These are phyloP conservation scores for Tetraodon nigroviridis DNA, from an alignment of 2,113 vertebrate genomes.

Conservation along the genomic window DNA sequence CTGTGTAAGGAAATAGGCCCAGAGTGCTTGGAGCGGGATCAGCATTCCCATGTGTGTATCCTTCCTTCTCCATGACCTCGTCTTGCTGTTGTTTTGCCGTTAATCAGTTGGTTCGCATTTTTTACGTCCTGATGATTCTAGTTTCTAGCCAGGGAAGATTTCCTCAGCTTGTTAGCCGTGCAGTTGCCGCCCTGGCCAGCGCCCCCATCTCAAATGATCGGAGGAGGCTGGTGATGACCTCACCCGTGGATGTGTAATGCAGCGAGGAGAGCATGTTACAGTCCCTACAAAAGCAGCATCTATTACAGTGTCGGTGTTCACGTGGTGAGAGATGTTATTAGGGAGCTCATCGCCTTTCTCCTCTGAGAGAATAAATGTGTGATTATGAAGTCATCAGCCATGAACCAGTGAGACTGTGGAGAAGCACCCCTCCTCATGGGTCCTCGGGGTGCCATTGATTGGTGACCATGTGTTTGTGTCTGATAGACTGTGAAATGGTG, in stretches of 20 bases:
- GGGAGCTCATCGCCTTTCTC: constrained; percentile 90
- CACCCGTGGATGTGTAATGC: constrained; percentile 46
- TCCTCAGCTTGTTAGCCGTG: constrained; percentile 47
- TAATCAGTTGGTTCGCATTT: constrained; percentile 74
- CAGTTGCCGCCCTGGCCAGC: constrained; percentile 25
- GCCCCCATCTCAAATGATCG: constrained; percentile 6
- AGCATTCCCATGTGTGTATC: constrained; percentile 69
- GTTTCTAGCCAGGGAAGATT: constrained; percentile 63
- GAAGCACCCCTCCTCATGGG: constrained; percentile 80
- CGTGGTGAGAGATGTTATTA: constrained; percentile 89
- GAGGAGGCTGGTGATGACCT: constrained; percentile 38
- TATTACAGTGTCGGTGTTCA: constrained; percentile 78
- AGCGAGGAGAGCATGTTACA: constrained; percentile 53
- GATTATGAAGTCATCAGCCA: constrained; percentile 99
- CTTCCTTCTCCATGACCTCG: constrained; percentile 72
- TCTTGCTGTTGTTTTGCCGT: constrained; percentile 64
- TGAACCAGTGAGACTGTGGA: constrained; percentile 90
- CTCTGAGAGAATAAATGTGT: constrained; percentile 96
- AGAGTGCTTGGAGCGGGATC: constrained; percentile 48
- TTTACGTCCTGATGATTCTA: constrained; percentile 73
- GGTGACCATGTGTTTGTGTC: constrained; percentile 99
- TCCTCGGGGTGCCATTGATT: constrained; percentile 99
- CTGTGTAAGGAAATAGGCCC: constrained; percentile 51
- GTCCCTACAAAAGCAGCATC: constrained; percentile 54
- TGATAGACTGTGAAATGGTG: constrained; percentile 99